A percentile compares a stretch with the other conserved stretches of the same genome.
Conservation (phyloP, 1,140 invertebrate species). For the Hyles euphorbiae region DNA sequence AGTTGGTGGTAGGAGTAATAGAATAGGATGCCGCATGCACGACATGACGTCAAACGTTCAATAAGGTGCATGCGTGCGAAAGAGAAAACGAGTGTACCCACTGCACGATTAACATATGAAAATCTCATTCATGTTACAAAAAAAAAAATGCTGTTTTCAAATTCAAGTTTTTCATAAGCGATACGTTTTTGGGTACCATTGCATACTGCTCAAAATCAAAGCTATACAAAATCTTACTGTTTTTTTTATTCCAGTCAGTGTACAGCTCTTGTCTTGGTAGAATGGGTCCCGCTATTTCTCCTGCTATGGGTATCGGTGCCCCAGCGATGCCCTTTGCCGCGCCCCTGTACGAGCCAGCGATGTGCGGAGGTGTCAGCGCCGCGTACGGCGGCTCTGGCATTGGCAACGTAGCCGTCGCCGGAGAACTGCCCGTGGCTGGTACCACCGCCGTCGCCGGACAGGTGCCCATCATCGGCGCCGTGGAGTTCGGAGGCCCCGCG, state of each 20-base stretch:
- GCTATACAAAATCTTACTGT: not conserved
- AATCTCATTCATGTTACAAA: too few relatives aligned
- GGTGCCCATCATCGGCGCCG: conserved; percentile 32
- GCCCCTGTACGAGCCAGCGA: not conserved
- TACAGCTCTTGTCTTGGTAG: not conserved
- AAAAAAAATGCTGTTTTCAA: too few relatives aligned
- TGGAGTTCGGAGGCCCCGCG: conserved; percentile 34
- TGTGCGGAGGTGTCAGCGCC: not conserved
- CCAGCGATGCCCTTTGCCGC: conserved; percentile 1
- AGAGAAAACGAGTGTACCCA: too few relatives aligned
- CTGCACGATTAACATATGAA: too few relatives aligned
- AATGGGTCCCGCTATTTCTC: not conserved
- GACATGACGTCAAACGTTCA: too few relatives aligned
- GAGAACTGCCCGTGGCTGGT: conserved; percentile 21
- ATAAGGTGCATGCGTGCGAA: too few relatives aligned
- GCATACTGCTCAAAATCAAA: too few relatives aligned
- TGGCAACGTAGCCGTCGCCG: conserved; percentile 8
- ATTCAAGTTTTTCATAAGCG: too few relatives aligned
- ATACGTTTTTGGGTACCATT: too few relatives aligned
- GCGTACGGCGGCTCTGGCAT: conserved; percentile 12
- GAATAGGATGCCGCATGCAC: too few relatives aligned
- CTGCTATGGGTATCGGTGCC: not conserved
- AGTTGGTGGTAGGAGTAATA: too few relatives aligned
- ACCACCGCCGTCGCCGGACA: conserved; percentile 35
- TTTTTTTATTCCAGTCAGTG: not conserved